Percentiles rank a stretch among this genome's conserved stretches.
Conservation (phyloP, 2,888 invertebrate genomes). For the Zele albiditarsus region DNA sequence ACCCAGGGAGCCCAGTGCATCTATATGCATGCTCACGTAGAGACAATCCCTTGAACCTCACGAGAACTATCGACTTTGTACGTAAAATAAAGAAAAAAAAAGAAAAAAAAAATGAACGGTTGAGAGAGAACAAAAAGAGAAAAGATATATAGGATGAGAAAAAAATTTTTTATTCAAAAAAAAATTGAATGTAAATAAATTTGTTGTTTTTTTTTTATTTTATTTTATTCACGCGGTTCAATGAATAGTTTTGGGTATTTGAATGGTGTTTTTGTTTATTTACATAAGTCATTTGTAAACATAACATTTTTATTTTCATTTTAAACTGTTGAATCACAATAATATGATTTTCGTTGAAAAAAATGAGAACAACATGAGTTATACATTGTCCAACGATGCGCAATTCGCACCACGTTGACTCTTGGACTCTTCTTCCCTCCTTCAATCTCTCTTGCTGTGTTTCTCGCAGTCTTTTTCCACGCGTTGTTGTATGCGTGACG, state of each 20-base stretch:
- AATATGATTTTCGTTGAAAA: no score
- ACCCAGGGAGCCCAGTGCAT: conserved; percentile 16
- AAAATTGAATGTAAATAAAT: conserved; percentile 55
- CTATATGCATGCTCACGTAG: conserved; percentile 49
- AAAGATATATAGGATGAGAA: conserved; percentile 1
- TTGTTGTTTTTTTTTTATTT: conserved; percentile 36
- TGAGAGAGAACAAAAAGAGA: conserved; percentile 1
- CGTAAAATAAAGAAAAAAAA: neutral
- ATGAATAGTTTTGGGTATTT: no score
- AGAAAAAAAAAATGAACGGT: conserved; percentile 5
- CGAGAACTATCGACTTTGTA: conserved; percentile 18
- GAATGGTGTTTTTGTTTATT: no score
- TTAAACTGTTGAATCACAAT: no score
- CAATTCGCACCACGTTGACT: conserved; percentile 28
- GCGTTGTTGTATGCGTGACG: neutral
- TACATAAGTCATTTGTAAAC: no score
- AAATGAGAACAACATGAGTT: no score
- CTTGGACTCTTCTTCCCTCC: conserved; percentile 16
- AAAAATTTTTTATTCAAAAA: conserved; percentile 55
- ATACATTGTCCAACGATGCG: neutral
- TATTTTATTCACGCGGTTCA: conserved; percentile 21
- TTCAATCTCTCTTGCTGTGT: neutral
- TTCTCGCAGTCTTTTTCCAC: neutral
- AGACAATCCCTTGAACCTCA: conserved; percentile 30
- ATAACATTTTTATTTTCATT: no score